Conservation (phyloP, 1,140 invertebrate genomes). For the Drosophila mayri region DNA sequence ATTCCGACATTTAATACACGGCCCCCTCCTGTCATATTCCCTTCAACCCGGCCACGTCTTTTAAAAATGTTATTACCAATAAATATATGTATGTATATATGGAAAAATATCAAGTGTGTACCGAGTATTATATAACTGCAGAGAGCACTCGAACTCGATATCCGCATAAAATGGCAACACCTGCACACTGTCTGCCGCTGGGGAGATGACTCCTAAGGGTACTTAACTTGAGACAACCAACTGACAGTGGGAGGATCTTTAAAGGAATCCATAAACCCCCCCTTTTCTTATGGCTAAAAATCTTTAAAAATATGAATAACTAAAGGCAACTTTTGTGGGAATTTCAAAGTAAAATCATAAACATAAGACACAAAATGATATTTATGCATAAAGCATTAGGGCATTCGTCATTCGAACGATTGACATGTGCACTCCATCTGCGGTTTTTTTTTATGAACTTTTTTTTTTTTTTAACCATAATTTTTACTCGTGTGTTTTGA, state of each 20-base stretch:
- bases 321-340: background rate
- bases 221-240: background rate
- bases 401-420: conserved; percentile 9
- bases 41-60: conserved; percentile 63
- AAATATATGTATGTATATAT: conserved; percentile 34
- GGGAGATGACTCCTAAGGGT: background rate
- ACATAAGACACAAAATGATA: background rate
- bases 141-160: conserved; percentile 1
- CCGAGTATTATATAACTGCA: conserved; percentile 39
- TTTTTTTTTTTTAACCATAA: conserved; percentile 51
- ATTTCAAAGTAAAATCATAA: background rate
- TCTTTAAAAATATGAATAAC: background rate
- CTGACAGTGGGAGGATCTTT: background rate
- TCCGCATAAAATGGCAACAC: conserved; percentile 48
- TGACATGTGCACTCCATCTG: conserved; percentile 18
- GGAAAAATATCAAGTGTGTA: background rate
- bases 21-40: conserved; percentile 11
- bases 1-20: conserved; percentile 78
- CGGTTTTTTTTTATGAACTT: conserved; percentile 62
- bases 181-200: conserved; percentile 49
- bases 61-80: conserved; percentile 81
- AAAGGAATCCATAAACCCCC: no score
- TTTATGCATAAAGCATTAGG: conserved; percentile 1
- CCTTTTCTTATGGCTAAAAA: background rate
- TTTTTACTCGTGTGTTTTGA: conserved; percentile 21